Percentiles rank a stretch among this genome's conserved stretches.
Evolutionary conservation across 2,113 vertebrate genomes (phyloP).

Genomic region (Oreotragus oreotragus): DNA sequence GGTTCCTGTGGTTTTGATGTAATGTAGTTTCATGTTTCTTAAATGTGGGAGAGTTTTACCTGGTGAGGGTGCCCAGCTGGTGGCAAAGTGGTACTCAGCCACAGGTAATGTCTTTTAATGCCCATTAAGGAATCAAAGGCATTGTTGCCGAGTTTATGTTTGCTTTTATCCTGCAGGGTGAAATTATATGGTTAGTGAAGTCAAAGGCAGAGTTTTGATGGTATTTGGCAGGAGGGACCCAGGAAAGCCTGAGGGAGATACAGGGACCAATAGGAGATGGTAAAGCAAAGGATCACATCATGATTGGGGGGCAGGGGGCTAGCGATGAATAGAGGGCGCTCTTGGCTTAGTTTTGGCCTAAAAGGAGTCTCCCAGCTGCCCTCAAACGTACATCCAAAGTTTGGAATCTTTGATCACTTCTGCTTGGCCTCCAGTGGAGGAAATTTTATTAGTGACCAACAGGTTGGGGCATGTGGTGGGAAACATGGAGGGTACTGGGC

Average conservation of each 20-base stretch:
- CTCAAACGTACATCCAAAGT: background rate
- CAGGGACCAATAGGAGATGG: background rate
- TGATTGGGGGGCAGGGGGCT: background rate
- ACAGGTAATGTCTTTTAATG: background rate
- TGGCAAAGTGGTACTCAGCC: background rate
- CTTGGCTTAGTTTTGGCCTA: background rate
- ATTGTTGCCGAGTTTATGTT: background rate
- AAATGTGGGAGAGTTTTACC: background rate
- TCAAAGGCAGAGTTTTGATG: background rate
- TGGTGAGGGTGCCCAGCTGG: background rate
- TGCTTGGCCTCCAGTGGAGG: background rate
- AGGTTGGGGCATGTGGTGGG: background rate
- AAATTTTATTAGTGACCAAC: background rate
- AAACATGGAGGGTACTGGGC: background rate
- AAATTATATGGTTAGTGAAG: background rate
- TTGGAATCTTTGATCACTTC: background rate
- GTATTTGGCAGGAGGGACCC: background rate
- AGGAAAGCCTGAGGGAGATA: background rate
- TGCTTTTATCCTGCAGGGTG: background rate
- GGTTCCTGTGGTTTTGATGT: background rate
- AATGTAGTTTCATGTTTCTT: background rate
- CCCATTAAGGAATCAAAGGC: background rate
- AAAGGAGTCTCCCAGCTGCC: background rate
- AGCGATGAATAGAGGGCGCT: background rate
- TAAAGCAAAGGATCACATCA: background rate